Base-by-base conservation (phyloP, 2,888 invertebrate genomes). In the Acleris emargana region DNA sequence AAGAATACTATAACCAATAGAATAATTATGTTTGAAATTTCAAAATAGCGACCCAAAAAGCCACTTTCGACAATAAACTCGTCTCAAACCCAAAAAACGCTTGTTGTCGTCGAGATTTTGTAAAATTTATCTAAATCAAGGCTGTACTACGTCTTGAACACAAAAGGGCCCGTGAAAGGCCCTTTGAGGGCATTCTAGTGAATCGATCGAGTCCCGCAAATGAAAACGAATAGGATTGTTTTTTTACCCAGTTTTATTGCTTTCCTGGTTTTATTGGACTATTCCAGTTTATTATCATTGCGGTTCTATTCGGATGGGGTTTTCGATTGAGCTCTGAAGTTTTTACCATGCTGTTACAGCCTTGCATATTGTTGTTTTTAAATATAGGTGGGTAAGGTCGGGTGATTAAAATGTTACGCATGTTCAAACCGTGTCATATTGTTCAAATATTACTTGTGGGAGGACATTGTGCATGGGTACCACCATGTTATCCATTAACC, bases 261-360 rank as follows among this genome's bases (percentile, higher is more conserved):
- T 47, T 49, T 49, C 58, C 55, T 52, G 66, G 66, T 68, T 71
- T 68, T 71, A 70, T 68, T 71, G 64, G 62, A 62, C 59, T 62
- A 64, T 71, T 72, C 68, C 67, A 68, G 63, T 71, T 71, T 74
- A 73, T 68, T 69, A 67, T 70, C 67, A 68, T 71, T 68, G 67
- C 55, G 64, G 58, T 54, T 67, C 63, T 58, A 68, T 68, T 52
- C 62, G 43, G 47, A 18, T 20, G 17, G 58, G 58, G 42, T 50
- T 60, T 51, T 51, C 43, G 59, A 55, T 64, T 50, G 58, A 43
- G 47, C 50, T 42, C 52, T n/a, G 20, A 18, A 28, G 50, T 50
- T 32, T 64, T 54, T 47, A 49, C 47, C 42, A 49, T 43, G 53
- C 22, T 32, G 49, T 54, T 18, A 17, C 4, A 13, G 18, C 32